Evolutionary conservation across 2,888 invertebrate genomes (phyloP), one percentile per base, ranked within the genome.

Genomic region (Coelopa pilipes): DNA sequence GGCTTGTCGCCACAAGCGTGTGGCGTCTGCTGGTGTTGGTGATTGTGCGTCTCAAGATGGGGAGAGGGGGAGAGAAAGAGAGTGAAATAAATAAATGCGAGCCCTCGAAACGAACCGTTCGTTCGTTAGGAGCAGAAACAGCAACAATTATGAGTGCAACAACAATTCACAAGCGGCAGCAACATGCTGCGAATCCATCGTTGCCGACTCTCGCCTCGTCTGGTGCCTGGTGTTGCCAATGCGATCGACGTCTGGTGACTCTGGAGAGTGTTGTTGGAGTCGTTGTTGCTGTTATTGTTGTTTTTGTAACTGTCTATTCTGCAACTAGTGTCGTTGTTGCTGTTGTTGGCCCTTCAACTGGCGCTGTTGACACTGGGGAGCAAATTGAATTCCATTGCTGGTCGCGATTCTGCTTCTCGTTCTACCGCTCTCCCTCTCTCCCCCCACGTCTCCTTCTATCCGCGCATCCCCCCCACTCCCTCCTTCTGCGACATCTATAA

Each of bases 301-400:
- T 24, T 50, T 10, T 19, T 70, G 70, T 62, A 49, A 19, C 46
- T 69, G 59, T 13, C 50, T 24, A n/a, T 70, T 60, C 46, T 71
- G 53, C 53, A 53, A 45, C 55, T 62, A 65, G 55, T 71, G 55
- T 69, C 21, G 47, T 45, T 63, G 53, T 53, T 53, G 50, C 46
- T 71, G 70, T n/a, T 71, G 62, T 11, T 45, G 49, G 24, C 47
- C 24, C 55, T 53, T 34, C 17, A 15, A 17, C 15, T 53, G 45
- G 71, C 55, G 71, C 55, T 71, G 57, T 71, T 71, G 71, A 71
- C 71, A 65, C 71, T 71, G 34, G 71, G 55, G 53, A 63, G 65
- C 65, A 71, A 71, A 71, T 71, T 71, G 71, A 71, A 71, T 71
- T 71, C 65, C 65, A 71, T 71, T 71, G 71, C 70, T 70, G 70